Conservation (phyloP, 2,113 vertebrate genomes). For the Anseranas semipalmata region DNA sequence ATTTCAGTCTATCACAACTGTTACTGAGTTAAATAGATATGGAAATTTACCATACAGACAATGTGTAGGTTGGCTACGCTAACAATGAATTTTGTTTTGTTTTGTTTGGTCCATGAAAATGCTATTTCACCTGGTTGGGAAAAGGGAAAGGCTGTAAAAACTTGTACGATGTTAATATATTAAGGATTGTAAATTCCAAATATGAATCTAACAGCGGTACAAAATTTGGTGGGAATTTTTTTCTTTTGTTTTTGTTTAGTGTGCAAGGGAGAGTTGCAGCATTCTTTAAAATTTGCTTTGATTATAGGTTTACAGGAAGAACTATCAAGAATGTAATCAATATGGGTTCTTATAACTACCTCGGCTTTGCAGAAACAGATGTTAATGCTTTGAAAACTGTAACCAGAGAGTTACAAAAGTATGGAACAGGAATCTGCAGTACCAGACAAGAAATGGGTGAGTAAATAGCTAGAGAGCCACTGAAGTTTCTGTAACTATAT, state of each 20-base stretch:
- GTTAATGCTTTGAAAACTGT: constrained; percentile 85
- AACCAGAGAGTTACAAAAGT: constrained; percentile 73
- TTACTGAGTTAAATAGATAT: not conserved
- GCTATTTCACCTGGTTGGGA: not conserved
- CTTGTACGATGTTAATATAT: rapidly evolving
- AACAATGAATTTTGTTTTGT: not conserved
- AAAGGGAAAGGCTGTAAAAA: not conserved
- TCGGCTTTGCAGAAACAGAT: constrained; percentile 87
- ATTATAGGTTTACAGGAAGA: constrained; percentile 87
- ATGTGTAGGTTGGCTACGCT: not conserved
- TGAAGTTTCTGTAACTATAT: not conserved
- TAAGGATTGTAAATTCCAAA: not conserved
- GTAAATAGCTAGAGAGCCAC: not conserved
- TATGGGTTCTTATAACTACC: constrained; percentile 96
- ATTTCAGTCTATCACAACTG: not conserved
- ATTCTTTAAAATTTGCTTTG: not conserved
- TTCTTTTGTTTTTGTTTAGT: not conserved
- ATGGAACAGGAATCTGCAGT: constrained; percentile 87
- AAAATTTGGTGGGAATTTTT: not conserved
- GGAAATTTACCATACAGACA: not conserved
- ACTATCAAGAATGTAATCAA: constrained; percentile 89
- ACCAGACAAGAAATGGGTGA: constrained; percentile 91
- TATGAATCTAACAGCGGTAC: not conserved
- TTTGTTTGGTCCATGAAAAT: not conserved
- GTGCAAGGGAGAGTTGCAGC: not conserved